Evolutionary conservation across 2,888 invertebrate species (phyloP).

Genomic region (Lobophora halterata): DNA sequence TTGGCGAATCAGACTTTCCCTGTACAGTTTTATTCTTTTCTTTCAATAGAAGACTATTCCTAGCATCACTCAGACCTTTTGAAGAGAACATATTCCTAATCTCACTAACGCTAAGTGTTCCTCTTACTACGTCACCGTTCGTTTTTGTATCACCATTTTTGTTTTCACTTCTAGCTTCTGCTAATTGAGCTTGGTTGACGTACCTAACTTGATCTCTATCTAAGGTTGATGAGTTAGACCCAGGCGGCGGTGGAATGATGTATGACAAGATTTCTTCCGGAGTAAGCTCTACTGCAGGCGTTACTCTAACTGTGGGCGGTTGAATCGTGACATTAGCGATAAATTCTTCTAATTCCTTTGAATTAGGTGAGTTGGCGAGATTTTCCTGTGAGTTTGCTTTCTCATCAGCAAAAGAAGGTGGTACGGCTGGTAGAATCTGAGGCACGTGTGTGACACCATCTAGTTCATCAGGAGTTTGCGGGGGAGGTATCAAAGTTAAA

Average conservation of each 20-base stretch:
- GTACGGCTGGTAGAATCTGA: conserved; percentile 86
- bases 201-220: conserved; percentile 67
- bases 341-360: conserved; percentile 88
- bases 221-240: conserved; percentile 74
- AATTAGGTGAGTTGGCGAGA: conserved; percentile 59
- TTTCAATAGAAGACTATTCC: conserved; percentile 74
- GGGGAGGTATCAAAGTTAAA: conserved; percentile 92
- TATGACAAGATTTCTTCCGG: conserved; percentile 92
- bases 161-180: conserved; percentile 50
- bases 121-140: conserved; percentile 77
- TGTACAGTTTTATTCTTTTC: conserved; percentile 57
- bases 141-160: conserved; percentile 48
- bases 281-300: conserved; percentile 88
- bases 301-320: conserved; percentile 88
- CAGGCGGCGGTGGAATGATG: conserved; percentile 89
- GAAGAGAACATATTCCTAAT: conserved; percentile 76
- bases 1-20: conserved; percentile 68
- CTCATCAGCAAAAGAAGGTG: conserved; percentile 88
- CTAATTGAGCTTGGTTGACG: conserved; percentile 62
- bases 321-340: conserved; percentile 90
- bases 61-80: conserved; percentile 73
- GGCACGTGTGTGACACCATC: conserved; percentile 84
- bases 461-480: conserved; percentile 90
- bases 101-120: conserved; percentile 79
- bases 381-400: conserved; percentile 54